Evolutionary conservation across 2,113 vertebrate species (phyloP), one percentile per base, ranked within the genome.

Genomic region (Engystomops pustulosus): DNA sequence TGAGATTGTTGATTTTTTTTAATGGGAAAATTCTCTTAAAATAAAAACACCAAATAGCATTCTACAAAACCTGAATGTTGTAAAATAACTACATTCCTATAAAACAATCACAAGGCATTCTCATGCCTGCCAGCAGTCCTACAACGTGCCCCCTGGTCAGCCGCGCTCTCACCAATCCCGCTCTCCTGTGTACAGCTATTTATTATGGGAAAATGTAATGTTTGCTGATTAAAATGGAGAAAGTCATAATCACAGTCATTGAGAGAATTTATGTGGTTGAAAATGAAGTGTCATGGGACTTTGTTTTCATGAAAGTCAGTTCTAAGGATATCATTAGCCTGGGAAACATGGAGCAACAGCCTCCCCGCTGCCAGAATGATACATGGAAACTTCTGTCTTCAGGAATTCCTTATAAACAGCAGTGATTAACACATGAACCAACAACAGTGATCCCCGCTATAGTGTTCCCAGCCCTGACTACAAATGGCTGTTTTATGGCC

Each of bases 241-340:
- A 81, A 81, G 80, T 30, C 65, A 81, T 72, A 81, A 81, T 58
- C 47, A 81, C 32, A 25, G 34, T 36, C 34, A 81, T 44, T 41
- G 49, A 44, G 9, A 30, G 32, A 44, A 81, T 44, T 55, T 38
- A 71, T 71, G 80, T 18, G 80, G 68, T 30, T 41, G 80, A 55
- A 72, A 72, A 58, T 58, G 14, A 81, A 70, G 79, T 81, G 79
- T 70, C 79, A 36, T 81, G 79, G 79, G 79, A 81, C 67, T 79
- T 6, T 70, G 65, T 81, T 70, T 70, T 53, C 79, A 69, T 70
- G 44, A 69, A 68, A 53, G 79, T 70, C 65, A 51, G 68, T 70
- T 53, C 60, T 70, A 49, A 70, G 79, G 65, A 51, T 53, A 81
- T 81, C 68, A 71, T 81, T 81, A 81, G 49, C 23, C 80, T 81